phyloP scores from a whole-genome alignment of 2,888 invertebrate genomes.

The Caenorhabditis panamensis region DNA sequence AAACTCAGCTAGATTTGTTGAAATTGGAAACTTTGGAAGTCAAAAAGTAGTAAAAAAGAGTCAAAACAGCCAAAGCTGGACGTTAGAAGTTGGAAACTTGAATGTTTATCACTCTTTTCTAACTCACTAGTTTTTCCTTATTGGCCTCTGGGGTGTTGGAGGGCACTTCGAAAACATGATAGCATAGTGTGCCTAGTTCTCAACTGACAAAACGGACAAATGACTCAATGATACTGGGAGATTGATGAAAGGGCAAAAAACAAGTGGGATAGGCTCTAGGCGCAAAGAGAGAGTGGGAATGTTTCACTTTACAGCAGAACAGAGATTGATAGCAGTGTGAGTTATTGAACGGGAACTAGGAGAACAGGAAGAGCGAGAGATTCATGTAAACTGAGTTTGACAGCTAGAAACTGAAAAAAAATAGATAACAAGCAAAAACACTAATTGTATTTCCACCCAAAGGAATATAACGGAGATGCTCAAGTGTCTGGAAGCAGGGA shows the following conservation, averaged over 20 bases:
- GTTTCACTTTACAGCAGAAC: slow-evolving; percentile 52
- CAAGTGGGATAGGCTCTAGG: slow-evolving; percentile 27
- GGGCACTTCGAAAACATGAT: slow-evolving; percentile 50
- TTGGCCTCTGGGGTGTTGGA: slow-evolving; percentile 51
- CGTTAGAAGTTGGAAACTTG: slow-evolving; percentile 14
- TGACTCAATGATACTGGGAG: slow-evolving; percentile 7
- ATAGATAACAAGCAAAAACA: not conserved
- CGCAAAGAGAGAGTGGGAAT: not conserved
- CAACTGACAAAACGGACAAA: slow-evolving; percentile 22
- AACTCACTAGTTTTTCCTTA: slow-evolving; percentile 59
- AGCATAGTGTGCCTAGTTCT: too few relatives aligned
- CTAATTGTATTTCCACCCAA: slow-evolving; percentile 24
- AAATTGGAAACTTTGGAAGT: not conserved
- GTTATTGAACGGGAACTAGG: slow-evolving; percentile 6
- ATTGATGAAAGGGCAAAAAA: slow-evolving; percentile 33
- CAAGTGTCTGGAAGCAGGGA: slow-evolving; percentile 32
- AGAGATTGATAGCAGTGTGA: slow-evolving; percentile 16
- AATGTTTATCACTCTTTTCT: slow-evolving; percentile 29
- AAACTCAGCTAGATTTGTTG: too few relatives aligned
- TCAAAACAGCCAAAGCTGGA: slow-evolving; percentile 2
- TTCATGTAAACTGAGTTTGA: not conserved
- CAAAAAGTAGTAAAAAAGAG: not conserved
- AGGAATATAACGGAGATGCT: slow-evolving; percentile 19
- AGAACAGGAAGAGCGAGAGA: not conserved
- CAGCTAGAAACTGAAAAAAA: not conserved